Evolutionary conservation across 2,113 vertebrate species (phyloP), one percentile per base, ranked within the genome.

Genomic region (Serinus canaria): DNA sequence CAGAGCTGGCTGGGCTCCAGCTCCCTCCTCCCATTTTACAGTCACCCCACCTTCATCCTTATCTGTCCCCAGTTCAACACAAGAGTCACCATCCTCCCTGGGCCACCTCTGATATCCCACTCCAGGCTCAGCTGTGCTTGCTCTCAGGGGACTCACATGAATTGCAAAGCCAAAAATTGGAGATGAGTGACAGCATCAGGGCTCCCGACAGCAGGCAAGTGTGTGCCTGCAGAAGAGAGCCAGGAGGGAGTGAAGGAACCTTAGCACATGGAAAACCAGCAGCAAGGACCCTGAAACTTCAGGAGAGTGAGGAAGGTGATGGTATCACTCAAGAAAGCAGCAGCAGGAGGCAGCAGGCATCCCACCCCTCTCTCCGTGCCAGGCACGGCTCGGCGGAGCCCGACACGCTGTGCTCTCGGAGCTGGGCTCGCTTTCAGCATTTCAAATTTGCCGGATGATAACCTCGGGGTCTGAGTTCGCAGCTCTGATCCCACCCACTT

Each of bases 391-490:
- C 39, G 1, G 78, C 3, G 1, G 19, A 59, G 47, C 44, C 69
- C 22, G 0, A 7, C 62, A 52, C 28, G 2, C 52, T 5, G 0
- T 1, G 2, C 8, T 62, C 90, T 33, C 10, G 0, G 66, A 31
- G 53, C 6, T 2, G 39, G 0, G 44, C 75, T 89, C 72, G 3
- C 72, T 87, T 44, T 53, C 14, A 28, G 49, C 66, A 2, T 92
- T 94, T 94, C 89, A 94, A 92, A 89, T 87, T 87, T 95, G 79
- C 86, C 83, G 81, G 94, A 82, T 86, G 93, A 88, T 92, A 96
- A 94, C 94, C 89, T 64, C 70, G 0, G 68, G 15, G 69, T 14
- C 67, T 25, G 89, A 72, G 91, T n/a, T 82, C 80, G 4, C 47
- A 16, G 91, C 81, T 73, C 79, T 69, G 90, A 89, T 89, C 94